These are phyloP conservation scores for Saccostrea glomerata DNA, from an alignment of 1,140 invertebrate genomes.

Conservation along the genomic window DNA sequence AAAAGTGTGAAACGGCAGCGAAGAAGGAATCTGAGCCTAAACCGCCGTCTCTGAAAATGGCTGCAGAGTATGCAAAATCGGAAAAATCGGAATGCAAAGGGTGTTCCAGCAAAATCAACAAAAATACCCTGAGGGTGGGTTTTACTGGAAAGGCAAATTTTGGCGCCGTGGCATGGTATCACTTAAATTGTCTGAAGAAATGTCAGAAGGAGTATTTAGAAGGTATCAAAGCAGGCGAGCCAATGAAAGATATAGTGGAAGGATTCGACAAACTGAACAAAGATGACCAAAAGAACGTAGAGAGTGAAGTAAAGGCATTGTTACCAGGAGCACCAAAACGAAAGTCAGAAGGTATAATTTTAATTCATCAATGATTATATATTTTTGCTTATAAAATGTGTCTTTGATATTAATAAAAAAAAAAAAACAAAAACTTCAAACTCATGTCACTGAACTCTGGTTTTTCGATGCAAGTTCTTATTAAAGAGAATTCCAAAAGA, in stretches of 20 bases:
- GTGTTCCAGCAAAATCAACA: slow-evolving; percentile 26
- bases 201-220: slow-evolving; percentile 6
- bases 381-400: background rate
- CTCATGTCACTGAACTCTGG: background rate
- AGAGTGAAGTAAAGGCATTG: slow-evolving; percentile 1
- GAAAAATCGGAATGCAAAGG: slow-evolving; percentile 46
- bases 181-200: slow-evolving; percentile 39
- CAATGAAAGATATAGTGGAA: background rate
- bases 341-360: slow-evolving; percentile 1
- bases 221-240: slow-evolving; percentile 1
- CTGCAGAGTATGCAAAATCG: slow-evolving; percentile 48
- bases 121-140: slow-evolving; percentile 32
- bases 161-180: slow-evolving; percentile 48
- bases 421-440: background rate
- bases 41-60: background rate
- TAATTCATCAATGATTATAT: background rate
- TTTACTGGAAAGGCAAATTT: slow-evolving; percentile 52
- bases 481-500: too few relatives aligned
- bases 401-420: background rate
- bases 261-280: slow-evolving; percentile 33
- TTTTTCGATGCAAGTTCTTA: too few relatives aligned
- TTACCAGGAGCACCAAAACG: slow-evolving; percentile 4
- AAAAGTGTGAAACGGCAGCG: slow-evolving; percentile 37
- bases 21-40: slow-evolving; percentile 6
- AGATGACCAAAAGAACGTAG: slow-evolving; percentile 19